Evolutionary conservation across 2,113 vertebrate species (phyloP).

Genomic region (Egretta garzetta): DNA sequence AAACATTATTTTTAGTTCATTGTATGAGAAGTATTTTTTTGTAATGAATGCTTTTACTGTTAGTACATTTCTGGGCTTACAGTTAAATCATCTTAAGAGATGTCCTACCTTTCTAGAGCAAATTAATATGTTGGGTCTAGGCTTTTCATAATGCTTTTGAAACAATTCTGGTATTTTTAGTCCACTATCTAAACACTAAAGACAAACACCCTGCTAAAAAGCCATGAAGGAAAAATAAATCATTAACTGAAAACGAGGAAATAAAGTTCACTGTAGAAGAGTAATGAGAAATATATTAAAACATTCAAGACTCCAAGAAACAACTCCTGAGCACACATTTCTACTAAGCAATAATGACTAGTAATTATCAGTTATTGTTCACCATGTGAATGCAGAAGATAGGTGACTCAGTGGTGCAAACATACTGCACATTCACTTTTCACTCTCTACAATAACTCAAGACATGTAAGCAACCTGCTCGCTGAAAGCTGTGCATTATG

Average conservation of each 20-base stretch:
- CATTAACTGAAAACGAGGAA: background rate
- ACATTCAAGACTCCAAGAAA: background rate
- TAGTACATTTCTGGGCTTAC: background rate
- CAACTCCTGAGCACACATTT: background rate
- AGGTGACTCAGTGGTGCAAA: background rate
- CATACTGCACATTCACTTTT: background rate
- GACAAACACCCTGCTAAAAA: background rate
- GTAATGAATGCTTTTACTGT: background rate
- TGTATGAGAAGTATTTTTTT: background rate
- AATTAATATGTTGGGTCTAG: background rate
- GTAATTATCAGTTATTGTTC: background rate
- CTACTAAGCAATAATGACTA: background rate
- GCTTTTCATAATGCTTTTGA: background rate
- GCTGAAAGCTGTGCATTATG: background rate
- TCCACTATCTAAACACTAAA: background rate
- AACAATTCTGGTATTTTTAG: background rate
- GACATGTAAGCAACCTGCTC: background rate
- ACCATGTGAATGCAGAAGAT: background rate
- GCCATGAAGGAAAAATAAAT: background rate
- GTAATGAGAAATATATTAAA: background rate
- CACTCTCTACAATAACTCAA: background rate
- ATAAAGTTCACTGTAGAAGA: background rate
- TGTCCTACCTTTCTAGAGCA: background rate
- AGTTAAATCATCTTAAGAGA: background rate
- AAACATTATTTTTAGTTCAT: background rate